phyloP scores from a whole-genome alignment of 2,888 invertebrate genomes.

The Leptopilina myrica region DNA sequence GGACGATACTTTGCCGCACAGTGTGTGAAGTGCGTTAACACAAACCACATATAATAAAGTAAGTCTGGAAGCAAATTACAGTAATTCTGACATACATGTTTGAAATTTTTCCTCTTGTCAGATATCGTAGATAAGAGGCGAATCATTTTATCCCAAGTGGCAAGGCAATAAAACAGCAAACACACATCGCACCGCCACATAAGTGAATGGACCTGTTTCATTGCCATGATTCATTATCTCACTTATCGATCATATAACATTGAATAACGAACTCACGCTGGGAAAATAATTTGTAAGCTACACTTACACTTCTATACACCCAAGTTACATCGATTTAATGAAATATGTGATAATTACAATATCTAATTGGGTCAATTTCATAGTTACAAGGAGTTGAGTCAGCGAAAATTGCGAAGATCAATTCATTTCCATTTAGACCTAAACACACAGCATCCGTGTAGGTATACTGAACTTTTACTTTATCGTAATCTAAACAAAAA shows the following conservation, averaged over 20 bases:
- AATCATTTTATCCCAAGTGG: slow-evolving; percentile 17
- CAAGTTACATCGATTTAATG: slow-evolving; percentile 3
- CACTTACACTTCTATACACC: not conserved
- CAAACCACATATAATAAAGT: slow-evolving; percentile 8
- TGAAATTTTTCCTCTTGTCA: slow-evolving; percentile 37
- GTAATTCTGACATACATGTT: slow-evolving; percentile 29
- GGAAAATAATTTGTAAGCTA: slow-evolving; percentile 25
- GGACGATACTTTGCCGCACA: not conserved
- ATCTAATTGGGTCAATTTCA: slow-evolving; percentile 16
- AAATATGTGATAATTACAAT: slow-evolving; percentile 33
- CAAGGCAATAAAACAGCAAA: slow-evolving; percentile 24
- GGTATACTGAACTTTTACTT: too few species aligned
- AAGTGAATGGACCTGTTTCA: slow-evolving; percentile 34
- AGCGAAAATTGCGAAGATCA: not conserved
- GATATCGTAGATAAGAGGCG: slow-evolving; percentile 24
- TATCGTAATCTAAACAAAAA: too few species aligned
- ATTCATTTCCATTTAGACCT: not conserved
- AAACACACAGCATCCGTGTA: too few species aligned
- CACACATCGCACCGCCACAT: not conserved
- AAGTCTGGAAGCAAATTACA: slow-evolving; percentile 33
- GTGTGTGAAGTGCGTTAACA: slow-evolving; percentile 12
- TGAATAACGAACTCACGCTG: slow-evolving; percentile 33
- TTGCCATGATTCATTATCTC: slow-evolving; percentile 34
- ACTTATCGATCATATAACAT: slow-evolving; percentile 33
- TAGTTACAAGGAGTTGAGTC: not conserved